A percentile compares a stretch with the other conserved stretches of the same genome.
Conservation (phyloP, 2,113 vertebrate species). For the Poeciliopsis prolifica region DNA sequence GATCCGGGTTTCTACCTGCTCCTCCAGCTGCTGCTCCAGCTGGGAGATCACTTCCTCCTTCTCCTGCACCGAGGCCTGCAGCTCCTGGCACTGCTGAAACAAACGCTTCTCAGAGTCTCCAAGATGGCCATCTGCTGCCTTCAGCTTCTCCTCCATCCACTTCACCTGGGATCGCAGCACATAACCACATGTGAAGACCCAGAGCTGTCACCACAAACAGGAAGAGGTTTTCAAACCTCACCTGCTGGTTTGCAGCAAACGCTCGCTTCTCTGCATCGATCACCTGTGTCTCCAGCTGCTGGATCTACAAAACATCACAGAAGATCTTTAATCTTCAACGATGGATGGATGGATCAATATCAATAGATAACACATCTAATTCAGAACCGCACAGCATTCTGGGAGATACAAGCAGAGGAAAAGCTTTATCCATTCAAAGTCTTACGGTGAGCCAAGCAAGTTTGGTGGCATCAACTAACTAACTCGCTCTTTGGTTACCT, state of each 20-base stretch:
- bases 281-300: conserved; percentile 94
- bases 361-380: no score
- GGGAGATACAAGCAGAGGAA: no score
- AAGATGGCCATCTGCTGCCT: conserved; percentile 86
- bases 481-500: no score
- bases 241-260: conserved; percentile 92
- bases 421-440: no score
- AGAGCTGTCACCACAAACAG: background rate
- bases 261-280: conserved; percentile 91
- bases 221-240: conserved; percentile 45
- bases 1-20: conserved; percentile 84
- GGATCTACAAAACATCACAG: conserved; percentile 81
- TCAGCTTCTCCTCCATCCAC: conserved; percentile 97
- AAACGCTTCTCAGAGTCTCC: conserved; percentile 88
- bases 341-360: no score
- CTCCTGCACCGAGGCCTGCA: conserved; percentile 87
- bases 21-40: conserved; percentile 92
- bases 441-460: no score
- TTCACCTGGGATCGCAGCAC: conserved; percentile 82
- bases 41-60: conserved; percentile 88
- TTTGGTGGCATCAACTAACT: no score
- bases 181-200: background rate
- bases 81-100: conserved; percentile 91
- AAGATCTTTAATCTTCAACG: background rate
- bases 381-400: no score